Base-by-base conservation (phyloP, 2,797 vertebrate species). In the Lithobates pipiens region DNA sequence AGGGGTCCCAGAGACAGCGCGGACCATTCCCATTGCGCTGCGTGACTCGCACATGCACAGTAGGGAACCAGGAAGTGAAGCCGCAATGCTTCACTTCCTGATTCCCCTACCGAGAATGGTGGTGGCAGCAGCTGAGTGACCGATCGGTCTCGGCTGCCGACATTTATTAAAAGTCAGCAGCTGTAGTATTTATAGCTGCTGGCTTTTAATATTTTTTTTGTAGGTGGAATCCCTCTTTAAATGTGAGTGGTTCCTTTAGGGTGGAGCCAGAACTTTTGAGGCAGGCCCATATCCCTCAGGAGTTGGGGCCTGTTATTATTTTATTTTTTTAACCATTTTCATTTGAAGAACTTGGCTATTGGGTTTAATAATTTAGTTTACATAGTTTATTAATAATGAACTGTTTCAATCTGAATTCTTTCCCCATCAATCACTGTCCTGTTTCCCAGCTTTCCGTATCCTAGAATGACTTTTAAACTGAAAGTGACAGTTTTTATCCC, bases 351-450 rank as follows among this genome's bases (percentile, higher is more conserved):
- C 80, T 81, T 85, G 68, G 80, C 85, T 81, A 68, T 75, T 79
- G 85, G 80, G 83, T 87, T 87, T 87, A 87, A 83, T 87, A n/a
- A 83, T 87, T 81, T 83, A 78, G 77, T 87, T 78, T 83, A 79
- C 80, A 83, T 83, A 87, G 75, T 82, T 74, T 86, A 83, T 83
- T 83, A 78, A 87, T 82, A 75, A 69, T 68, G 85, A 83, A 83
- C 80, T 83, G 85, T 87, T 87, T 87, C 83, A 83, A 87, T 72
- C 69, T 79, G 70, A 79, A 83, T 73, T 80, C 76, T 83, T 32
- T 54, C 71, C 80, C 79, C 46, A 54, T 79, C 32, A 42, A 82
- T 78, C 76, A 77, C 42, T 57, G 27, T 74, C 70, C 77, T 74
- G 42, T 80, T 74, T 42, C 80, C 80, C 76, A 23, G 46, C 68